Evolutionary conservation across 1,140 invertebrate genomes (phyloP).

Genomic region (Nephotettix cincticeps): DNA sequence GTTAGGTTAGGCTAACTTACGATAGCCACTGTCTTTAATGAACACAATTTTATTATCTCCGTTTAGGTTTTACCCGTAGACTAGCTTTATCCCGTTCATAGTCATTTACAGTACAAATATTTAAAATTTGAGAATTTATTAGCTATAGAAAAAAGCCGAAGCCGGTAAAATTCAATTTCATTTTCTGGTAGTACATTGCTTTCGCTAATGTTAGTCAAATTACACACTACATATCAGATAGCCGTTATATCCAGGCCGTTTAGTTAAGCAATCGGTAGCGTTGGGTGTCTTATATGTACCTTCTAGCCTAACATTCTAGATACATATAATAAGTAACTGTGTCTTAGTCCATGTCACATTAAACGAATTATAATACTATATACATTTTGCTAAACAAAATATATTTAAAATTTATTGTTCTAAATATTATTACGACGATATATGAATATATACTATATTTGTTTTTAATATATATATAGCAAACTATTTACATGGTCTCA

Average conservation of each 20-base stretch:
- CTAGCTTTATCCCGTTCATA: slow-evolving; percentile 1
- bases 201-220: slow-evolving; percentile 14
- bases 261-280: slow-evolving; percentile 11
- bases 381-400: slow-evolving; percentile 31
- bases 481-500: slow-evolving; percentile 16
- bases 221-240: slow-evolving; percentile 4
- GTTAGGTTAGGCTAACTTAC: slow-evolving; percentile 4
- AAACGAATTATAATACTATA: slow-evolving; percentile 30
- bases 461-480: slow-evolving; percentile 2
- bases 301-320: slow-evolving; percentile 5
- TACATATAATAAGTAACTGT: slow-evolving; percentile 24
- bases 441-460: slow-evolving; percentile 15
- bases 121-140: not conserved
- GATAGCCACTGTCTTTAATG: slow-evolving; percentile 3
- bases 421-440: slow-evolving; percentile 19
- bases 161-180: too few relatives aligned
- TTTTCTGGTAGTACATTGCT: not conserved
- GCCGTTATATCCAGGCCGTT: not conserved
- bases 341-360: slow-evolving; percentile 30
- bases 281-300: slow-evolving; percentile 18
- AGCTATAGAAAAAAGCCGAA: too few relatives aligned
- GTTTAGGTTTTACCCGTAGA: not conserved
- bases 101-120: slow-evolving; percentile 23
- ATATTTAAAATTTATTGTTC: slow-evolving; percentile 28
- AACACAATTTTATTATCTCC: not conserved